These are phyloP conservation scores for Philonicus albiceps DNA, from an alignment of 2,888 invertebrate species.

Conservation along the genomic window DNA sequence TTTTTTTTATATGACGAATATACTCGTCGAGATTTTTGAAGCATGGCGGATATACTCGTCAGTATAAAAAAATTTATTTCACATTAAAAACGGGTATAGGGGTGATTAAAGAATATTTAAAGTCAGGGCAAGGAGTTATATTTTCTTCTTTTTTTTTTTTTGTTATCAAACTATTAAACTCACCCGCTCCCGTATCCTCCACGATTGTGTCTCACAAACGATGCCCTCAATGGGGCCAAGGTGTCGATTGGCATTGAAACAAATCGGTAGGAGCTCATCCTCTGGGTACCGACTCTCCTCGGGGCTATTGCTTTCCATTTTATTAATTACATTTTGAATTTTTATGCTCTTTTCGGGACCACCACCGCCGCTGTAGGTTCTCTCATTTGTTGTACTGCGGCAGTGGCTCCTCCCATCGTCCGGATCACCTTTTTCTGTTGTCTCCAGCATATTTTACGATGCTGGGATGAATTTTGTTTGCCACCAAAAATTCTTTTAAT, in stretches of 20 bases:
- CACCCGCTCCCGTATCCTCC: slow-evolving; percentile 93
- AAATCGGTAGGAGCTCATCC: slow-evolving; percentile 55
- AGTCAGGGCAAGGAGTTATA: too few species aligned
- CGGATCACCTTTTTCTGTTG: background rate
- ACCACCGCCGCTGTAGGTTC: background rate
- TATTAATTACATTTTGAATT: background rate
- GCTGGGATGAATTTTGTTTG: background rate
- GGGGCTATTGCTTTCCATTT: background rate
- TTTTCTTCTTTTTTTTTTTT: too few species aligned
- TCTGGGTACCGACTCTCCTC: background rate
- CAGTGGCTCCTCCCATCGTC: slow-evolving; percentile 6
- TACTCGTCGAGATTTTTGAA: too few species aligned
- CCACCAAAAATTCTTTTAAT: background rate
- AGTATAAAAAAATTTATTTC: too few species aligned
- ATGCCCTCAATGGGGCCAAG: slow-evolving; percentile 75
- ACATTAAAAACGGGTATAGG: too few species aligned
- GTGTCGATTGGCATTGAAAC: slow-evolving; percentile 65
- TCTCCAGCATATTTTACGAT: slow-evolving; percentile 5
- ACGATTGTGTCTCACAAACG: slow-evolving; percentile 75
- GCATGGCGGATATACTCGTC: too few species aligned
- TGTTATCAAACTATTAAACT: too few species aligned
- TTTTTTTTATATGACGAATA: too few species aligned
- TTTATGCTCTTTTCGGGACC: background rate
- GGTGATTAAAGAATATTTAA: too few species aligned
- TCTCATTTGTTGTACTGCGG: background rate